A percentile compares a stretch with the other conserved stretches of the same genome.
These are phyloP conservation scores for Phylloscopus whistleri DNA, from an alignment of 2,113 vertebrate species.

Conservation along the genomic window DNA sequence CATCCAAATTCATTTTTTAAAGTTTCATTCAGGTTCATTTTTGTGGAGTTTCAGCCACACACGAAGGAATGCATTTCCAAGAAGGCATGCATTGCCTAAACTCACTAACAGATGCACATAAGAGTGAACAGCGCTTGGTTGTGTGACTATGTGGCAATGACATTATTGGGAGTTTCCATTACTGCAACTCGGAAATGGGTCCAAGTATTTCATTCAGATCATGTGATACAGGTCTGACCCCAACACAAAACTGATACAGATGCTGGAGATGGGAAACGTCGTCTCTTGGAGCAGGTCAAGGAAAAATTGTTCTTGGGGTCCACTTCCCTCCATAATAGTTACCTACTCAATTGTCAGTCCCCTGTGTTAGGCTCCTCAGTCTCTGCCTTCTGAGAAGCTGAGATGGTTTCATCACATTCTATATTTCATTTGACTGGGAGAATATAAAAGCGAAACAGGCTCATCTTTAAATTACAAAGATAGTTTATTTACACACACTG, in stretches of 20 bases:
- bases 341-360: background rate
- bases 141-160: background rate
- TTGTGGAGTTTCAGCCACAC: background rate
- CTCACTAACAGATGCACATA: background rate
- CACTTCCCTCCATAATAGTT: background rate
- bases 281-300: background rate
- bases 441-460: no score
- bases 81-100: background rate
- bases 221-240: background rate
- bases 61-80: background rate
- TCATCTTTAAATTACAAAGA: no score
- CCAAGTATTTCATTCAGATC: background rate
- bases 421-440: no score
- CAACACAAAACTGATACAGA: background rate
- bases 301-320: background rate
- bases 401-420: no score
- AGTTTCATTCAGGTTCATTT: background rate
- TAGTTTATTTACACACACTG: no score
- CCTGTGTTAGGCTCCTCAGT: background rate
- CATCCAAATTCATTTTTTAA: background rate
- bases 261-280: background rate
- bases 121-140: background rate
- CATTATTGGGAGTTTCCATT: background rate
- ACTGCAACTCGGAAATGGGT: background rate
- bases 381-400: background rate